These are phyloP conservation scores for Chrysomallon squamiferum DNA, from an alignment of 1,140 invertebrate species.

Conservation along the genomic window DNA sequence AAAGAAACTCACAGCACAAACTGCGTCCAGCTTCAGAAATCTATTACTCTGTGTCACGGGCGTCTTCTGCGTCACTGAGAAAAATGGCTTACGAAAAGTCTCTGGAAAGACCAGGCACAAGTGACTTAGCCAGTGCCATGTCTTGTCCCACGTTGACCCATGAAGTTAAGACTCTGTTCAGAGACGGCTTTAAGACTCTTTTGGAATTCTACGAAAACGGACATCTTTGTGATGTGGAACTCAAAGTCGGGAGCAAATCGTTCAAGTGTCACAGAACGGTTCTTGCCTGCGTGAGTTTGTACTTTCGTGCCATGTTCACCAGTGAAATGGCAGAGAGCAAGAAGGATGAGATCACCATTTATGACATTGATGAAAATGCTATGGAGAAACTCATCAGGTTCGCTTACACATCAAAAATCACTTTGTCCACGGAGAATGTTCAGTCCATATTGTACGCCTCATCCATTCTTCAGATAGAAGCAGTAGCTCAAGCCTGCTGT, in stretches of 20 bases:
- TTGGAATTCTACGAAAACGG: slow-evolving; percentile 44
- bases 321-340: slow-evolving; percentile 57
- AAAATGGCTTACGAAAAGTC: slow-evolving; percentile 5
- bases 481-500: slow-evolving; percentile 56
- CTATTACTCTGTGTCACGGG: neutral
- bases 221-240: slow-evolving; percentile 56
- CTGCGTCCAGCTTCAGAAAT: slow-evolving; percentile 11
- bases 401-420: slow-evolving; percentile 58
- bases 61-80: neutral
- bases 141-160: neutral
- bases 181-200: slow-evolving; percentile 38
- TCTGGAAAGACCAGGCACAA: neutral
- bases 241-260: slow-evolving; percentile 47
- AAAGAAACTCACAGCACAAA: slow-evolving; percentile 1
- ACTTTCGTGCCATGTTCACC: slow-evolving; percentile 61
- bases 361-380: slow-evolving; percentile 59
- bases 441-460: slow-evolving; percentile 59
- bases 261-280: slow-evolving; percentile 58
- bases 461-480: slow-evolving; percentile 60
- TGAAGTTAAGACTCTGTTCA: slow-evolving; percentile 17
- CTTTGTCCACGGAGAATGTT: slow-evolving; percentile 57
- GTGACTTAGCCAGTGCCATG: neutral
- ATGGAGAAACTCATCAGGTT: slow-evolving; percentile 57
- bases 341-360: slow-evolving; percentile 47
- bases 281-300: slow-evolving; percentile 55